Base-by-base conservation (phyloP, 2,113 vertebrate species). In the Heteronetta atricapilla region DNA sequence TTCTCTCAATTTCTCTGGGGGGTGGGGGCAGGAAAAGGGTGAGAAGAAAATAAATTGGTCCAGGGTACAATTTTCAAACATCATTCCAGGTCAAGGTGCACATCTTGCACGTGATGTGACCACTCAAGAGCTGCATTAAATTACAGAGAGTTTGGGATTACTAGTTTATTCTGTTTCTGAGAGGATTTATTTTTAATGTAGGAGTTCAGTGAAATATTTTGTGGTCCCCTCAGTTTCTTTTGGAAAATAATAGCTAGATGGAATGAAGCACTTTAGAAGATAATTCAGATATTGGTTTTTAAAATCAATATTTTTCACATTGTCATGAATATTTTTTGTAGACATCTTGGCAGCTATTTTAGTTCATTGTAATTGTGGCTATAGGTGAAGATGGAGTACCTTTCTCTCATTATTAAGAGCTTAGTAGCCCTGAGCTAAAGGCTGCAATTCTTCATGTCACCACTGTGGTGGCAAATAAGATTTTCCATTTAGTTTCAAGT, bases 371-470 rank as follows among this genome's bases (percentile, higher is more conserved):
- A 96, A 97, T 97, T 92, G 92, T 95, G 85, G 63, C 58, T 93
- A 58, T 86, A 96, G 94, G 97, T 96, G 97, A 98, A 98, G 98
- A 97, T 97, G 92, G 95, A 98, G 96, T 96, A 97, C 95, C 96
- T 97, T 97, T 97, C 96, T 97, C 96, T 98, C 97, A 96, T 98
- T 98, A 98, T 98, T 98, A 98, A 98, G 96, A 98, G 96, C 82
- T 98, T 97, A 97, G 96, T 94, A 97, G 94, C 97, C 94, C 96
- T 93, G 82, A 97, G 96, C 89, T 98, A 98, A 98, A 97, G 97
- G 95, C 94, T 98, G 96, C 95, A 97, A 97, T 98, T 98, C 97
- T 97, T 98, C 97, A 98, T 97, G 97, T 98, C 97, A 97, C 97
- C 96, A 96, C 93, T 89, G 80, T 83, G 96, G 96, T 96, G 90